phyloP scores from a whole-genome alignment of 1,140 invertebrate species.

The Mizuhopecten yessoensis region DNA sequence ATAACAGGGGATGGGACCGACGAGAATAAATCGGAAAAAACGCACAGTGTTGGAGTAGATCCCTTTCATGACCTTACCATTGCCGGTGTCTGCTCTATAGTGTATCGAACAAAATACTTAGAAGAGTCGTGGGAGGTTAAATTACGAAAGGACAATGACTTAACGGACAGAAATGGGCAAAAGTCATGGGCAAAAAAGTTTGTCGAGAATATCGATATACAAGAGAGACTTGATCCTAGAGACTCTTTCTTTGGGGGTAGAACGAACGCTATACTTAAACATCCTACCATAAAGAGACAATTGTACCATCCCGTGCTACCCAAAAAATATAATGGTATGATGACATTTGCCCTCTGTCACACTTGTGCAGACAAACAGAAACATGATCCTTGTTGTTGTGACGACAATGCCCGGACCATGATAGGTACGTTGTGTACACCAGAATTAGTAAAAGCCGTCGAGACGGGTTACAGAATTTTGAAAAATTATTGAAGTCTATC shows the following conservation, averaged over 20 bases:
- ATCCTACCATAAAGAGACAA: constrained; percentile 43
- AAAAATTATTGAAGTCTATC: constrained; percentile 81
- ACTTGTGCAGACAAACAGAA: constrained; percentile 48
- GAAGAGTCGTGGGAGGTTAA: constrained; percentile 42
- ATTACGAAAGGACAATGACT: constrained; percentile 42
- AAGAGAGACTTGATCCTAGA: constrained; percentile 55
- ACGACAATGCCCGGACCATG: constrained; percentile 70
- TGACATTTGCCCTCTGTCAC: constrained; percentile 54
- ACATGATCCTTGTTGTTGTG: constrained; percentile 47
- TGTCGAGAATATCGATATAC: constrained; percentile 22
- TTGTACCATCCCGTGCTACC: constrained; percentile 51
- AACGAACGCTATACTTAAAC: constrained; percentile 54
- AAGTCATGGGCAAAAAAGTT: constrained; percentile 31
- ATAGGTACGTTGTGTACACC: constrained; percentile 80
- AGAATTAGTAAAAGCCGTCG: constrained; percentile 79
- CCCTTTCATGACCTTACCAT: constrained; percentile 44
- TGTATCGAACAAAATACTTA: constrained; percentile 52
- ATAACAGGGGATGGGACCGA: background rate
- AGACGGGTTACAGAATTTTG: constrained; percentile 78
- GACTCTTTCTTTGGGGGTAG: constrained; percentile 55
- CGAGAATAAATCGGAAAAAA: background rate
- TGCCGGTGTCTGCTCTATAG: background rate
- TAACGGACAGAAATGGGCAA: background rate
- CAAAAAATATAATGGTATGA: constrained; percentile 41
- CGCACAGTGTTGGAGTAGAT: background rate